These are phyloP conservation scores for Phania funesta DNA, from an alignment of 2,888 invertebrate genomes.

Conservation along the genomic window DNA sequence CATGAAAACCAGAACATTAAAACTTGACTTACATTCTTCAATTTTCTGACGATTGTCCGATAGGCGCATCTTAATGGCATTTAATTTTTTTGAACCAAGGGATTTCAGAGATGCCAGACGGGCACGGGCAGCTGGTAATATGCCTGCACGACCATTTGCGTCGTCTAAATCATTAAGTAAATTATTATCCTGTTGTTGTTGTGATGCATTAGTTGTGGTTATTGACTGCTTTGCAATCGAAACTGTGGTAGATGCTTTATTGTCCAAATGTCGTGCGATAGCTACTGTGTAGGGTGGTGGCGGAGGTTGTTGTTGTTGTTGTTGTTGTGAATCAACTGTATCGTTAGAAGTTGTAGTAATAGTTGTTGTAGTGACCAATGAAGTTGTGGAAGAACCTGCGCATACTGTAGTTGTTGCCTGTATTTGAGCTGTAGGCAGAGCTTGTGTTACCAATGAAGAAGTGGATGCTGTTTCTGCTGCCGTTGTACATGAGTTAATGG, in stretches of 20 bases:
- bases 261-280: constrained; percentile 67
- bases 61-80: constrained; percentile 84
- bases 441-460: neutral
- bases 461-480: neutral
- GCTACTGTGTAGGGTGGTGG: constrained; percentile 74
- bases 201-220: constrained; percentile 47
- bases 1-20: neutral
- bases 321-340: neutral
- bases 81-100: constrained; percentile 85
- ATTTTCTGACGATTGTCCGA: constrained; percentile 80
- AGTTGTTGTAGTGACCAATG: constrained; percentile 3
- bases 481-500: neutral
- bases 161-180: constrained; percentile 68
- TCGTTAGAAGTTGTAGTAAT: neutral
- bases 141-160: constrained; percentile 68
- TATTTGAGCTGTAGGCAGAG: constrained; percentile 34
- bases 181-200: constrained; percentile 31
- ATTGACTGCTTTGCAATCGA: constrained; percentile 23
- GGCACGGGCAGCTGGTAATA: constrained; percentile 81
- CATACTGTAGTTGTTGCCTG: neutral
- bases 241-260: constrained; percentile 30
- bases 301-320: constrained; percentile 59
- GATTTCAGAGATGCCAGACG: constrained; percentile 85
- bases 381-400: neutral
- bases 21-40: constrained; percentile 77